Evolutionary conservation across 2,888 invertebrate genomes (phyloP), one percentile per base, ranked within the genome.

Genomic region (Ornithoptera priamus): DNA sequence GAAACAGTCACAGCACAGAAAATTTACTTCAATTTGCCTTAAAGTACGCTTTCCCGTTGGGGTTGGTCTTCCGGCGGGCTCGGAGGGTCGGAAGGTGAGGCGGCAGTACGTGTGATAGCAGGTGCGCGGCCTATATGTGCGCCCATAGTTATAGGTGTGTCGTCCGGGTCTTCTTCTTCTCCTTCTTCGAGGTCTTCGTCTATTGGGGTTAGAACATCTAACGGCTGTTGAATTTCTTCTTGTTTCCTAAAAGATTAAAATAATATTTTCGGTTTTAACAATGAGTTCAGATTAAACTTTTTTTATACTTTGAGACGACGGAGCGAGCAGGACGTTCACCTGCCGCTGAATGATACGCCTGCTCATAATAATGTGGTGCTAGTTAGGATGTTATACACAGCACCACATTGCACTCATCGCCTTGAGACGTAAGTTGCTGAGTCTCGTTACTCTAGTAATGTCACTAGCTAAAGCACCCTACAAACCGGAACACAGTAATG

Each of bases 161-260:
- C 94, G 74, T 94, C 94, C 0, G 94, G 94, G 83, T 96, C 96
- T 71, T 96, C 96, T 46, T 96, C 97, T 20, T 94, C 94, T 12
- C 94, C 94, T 77, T 95, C 96, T 77, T 96, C 96, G 0, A 92
- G 68, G 77, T 95, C 95, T 84, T 96, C 96, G 84, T 97, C 97
- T 74, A 97, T 97, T 20, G 97, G 97, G 6, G 96, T 96, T 62
- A 97, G 92, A 12, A 95, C 95, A 84, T 97, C 97, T 72, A 93
- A 85, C 65, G 94, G 94, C 67, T 94, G 94, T 59, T 94, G 94
- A 73, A 94, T 89, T 74, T 94, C 94, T 80, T 95, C 94, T 62
- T 88, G 88, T 82, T 93, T 92, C 72, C 92, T 92, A 30, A 24
- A 50, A 17, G 50, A 50, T 50, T 50, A 17, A 18, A 50, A 15